These are phyloP conservation scores for Drosophila helvetica DNA, from an alignment of 2,888 invertebrate genomes.

Conservation along the genomic window DNA sequence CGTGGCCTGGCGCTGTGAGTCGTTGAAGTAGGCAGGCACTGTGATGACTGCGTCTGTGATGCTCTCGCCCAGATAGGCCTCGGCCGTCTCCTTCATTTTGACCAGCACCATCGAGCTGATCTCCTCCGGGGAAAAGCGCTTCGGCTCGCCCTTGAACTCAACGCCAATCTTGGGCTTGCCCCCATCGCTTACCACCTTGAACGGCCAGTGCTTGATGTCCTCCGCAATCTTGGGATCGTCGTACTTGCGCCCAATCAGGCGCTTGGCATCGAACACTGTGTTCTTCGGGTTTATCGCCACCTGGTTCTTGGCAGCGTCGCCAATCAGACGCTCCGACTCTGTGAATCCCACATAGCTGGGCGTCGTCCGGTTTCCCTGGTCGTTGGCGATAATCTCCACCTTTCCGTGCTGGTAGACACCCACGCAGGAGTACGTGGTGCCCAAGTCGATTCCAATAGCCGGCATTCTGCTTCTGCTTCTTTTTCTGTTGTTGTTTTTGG, in stretches of 20 bases:
- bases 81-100: constrained; percentile 96
- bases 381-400: constrained; percentile 87
- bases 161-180: constrained; percentile 93
- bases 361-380: constrained; percentile 87
- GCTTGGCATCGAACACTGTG: constrained; percentile 96
- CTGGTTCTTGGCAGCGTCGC: constrained; percentile 93
- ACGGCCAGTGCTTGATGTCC: constrained; percentile 97
- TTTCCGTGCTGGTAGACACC: constrained; percentile 92
- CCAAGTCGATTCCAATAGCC: constrained; percentile 86
- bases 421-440: constrained; percentile 89
- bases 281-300: constrained; percentile 95
- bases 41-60: constrained; percentile 93
- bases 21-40: constrained; percentile 95
- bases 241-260: constrained; percentile 96
- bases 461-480: constrained; percentile 79
- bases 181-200: constrained; percentile 91
- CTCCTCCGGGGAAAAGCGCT: constrained; percentile 95
- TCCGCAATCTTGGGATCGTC: constrained; percentile 94
- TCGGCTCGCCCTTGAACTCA: constrained; percentile 94
- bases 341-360: constrained; percentile 89
- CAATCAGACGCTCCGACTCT: constrained; percentile 88
- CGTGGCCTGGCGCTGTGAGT: constrained; percentile 95
- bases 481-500: not conserved
- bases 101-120: constrained; percentile 96
- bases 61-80: constrained; percentile 93